Evolutionary conservation across 2,113 vertebrate species (phyloP).

Genomic region (Hoplias malabaricus): DNA sequence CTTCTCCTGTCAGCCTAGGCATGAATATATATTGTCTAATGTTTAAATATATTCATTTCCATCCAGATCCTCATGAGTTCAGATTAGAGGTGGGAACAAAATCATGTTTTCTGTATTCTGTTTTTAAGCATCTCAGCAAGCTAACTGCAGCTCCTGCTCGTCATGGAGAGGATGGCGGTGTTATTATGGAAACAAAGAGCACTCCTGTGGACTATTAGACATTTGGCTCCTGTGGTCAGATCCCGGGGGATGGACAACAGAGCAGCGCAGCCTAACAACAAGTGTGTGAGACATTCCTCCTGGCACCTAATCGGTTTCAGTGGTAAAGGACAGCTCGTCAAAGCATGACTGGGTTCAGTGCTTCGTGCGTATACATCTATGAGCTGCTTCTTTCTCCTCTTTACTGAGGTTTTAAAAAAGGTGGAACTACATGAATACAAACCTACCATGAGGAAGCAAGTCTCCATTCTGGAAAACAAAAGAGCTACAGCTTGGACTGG

Average conservation of each 20-base stretch:
- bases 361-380: background rate
- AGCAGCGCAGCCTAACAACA: background rate
- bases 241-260: background rate
- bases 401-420: background rate
- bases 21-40: too few relatives aligned
- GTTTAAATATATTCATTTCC: too few relatives aligned
- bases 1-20: too few relatives aligned
- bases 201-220: background rate
- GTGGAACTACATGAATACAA: too few relatives aligned
- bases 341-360: background rate
- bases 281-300: background rate
- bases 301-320: background rate
- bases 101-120: background rate
- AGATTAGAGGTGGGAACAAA: background rate
- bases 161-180: background rate
- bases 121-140: background rate
- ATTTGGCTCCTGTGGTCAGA: background rate
- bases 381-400: background rate
- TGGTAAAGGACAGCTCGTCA: background rate
- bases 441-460: too few relatives aligned
- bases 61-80: too few relatives aligned
- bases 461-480: too few relatives aligned
- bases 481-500: background rate
- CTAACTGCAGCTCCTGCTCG: background rate
- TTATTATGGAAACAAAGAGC: background rate